Conservation (phyloP, 2,797 vertebrate genomes). For the Tachyglossus aculeatus region DNA sequence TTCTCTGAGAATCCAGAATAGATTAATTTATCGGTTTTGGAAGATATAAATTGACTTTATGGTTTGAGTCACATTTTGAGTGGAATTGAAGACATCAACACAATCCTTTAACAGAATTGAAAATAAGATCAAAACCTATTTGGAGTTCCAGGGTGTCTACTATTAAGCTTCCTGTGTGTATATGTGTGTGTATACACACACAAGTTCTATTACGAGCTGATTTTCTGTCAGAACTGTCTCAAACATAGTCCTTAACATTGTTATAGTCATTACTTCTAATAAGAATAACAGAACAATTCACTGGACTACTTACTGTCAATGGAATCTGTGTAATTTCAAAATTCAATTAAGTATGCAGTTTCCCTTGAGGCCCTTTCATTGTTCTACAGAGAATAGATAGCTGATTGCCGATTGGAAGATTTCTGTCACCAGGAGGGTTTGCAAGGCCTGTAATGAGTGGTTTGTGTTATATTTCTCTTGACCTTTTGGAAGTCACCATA, state of each 20-base stretch:
- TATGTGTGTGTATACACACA: no score
- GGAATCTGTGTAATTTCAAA: neutral
- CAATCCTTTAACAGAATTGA: neutral
- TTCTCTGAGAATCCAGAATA: neutral
- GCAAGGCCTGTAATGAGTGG: fast-evolving
- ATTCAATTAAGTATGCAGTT: neutral
- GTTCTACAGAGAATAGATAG: no score
- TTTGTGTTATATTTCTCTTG: neutral
- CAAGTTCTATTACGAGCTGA: neutral
- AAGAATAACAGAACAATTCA: neutral
- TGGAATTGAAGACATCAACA: neutral
- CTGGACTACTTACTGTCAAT: neutral
- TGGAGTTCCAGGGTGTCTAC: neutral
- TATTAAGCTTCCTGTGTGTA: neutral
- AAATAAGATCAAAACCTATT: neutral
- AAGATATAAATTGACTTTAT: neutral
- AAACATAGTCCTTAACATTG: no score
- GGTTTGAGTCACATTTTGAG: neutral
- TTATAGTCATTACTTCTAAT: neutral
- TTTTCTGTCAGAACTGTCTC: neutral
- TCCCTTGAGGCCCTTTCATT: neutral
- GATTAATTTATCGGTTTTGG: neutral
- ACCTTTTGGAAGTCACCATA: neutral
- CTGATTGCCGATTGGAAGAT: no score
- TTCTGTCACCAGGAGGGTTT: neutral